Evolutionary conservation across 35 echinoderm and acorn worm genomes (phyloP).

Genomic region (Acanthaster planci): DNA sequence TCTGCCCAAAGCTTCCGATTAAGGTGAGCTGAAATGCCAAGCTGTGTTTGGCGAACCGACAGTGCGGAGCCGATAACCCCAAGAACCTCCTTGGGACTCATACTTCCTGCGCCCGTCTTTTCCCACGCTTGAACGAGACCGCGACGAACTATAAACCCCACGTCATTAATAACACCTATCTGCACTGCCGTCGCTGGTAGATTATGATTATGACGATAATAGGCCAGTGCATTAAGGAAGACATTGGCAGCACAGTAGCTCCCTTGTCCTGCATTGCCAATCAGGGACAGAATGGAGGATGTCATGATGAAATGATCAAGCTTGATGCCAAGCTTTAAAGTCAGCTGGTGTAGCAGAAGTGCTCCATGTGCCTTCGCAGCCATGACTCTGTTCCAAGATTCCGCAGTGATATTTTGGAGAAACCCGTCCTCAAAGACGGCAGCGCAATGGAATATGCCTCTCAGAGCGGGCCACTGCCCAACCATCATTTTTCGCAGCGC

Average conservation of each 20-base stretch:
- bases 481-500: constrained; percentile 14
- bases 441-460: constrained; percentile 71
- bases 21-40: constrained; percentile 29
- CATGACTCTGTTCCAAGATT: constrained; percentile 50
- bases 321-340: constrained; percentile 35
- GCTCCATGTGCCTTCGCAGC: constrained; percentile 62
- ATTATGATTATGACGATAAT: background rate
- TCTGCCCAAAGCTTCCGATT: background rate
- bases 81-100: constrained; percentile 22
- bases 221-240: constrained; percentile 47
- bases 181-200: constrained; percentile 62
- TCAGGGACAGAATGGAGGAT: constrained; percentile 51
- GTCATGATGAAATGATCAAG: constrained; percentile 55
- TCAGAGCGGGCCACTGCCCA: constrained; percentile 1
- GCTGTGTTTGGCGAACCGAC: background rate
- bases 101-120: constrained; percentile 27
- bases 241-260: constrained; percentile 70
- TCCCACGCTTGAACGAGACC: constrained; percentile 26
- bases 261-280: constrained; percentile 71
- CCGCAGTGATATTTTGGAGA: constrained; percentile 18
- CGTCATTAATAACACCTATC: constrained; percentile 39
- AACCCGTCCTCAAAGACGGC: constrained; percentile 42
- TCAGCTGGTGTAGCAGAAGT: constrained; percentile 58
- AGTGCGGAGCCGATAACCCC: background rate
- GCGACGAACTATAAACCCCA: constrained; percentile 50